Evolutionary conservation across 2,888 invertebrate species (phyloP).

Genomic region (Lycia hirtaria): DNA sequence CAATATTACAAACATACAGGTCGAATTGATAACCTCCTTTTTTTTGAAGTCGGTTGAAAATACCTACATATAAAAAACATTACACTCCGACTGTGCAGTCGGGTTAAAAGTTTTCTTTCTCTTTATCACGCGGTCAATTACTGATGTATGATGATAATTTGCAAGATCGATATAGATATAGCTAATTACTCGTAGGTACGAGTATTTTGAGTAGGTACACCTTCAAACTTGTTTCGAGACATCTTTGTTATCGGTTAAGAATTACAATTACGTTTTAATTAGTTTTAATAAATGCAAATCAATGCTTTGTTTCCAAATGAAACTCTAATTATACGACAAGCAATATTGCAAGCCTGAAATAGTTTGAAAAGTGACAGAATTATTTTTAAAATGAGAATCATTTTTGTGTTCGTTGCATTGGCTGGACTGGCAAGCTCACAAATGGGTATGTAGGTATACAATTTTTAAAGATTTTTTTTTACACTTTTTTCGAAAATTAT

Average conservation of each 20-base stretch:
- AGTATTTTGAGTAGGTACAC: neutral
- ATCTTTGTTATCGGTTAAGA: neutral
- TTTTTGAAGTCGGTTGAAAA: no score
- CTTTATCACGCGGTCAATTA: neutral
- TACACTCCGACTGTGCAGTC: no score
- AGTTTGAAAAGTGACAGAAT: neutral
- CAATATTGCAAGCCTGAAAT: neutral
- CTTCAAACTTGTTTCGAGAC: neutral
- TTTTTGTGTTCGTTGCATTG: conserved; percentile 14
- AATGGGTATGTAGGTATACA: conserved; percentile 22
- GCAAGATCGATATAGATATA: neutral
- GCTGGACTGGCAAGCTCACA: conserved; percentile 19
- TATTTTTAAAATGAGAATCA: conserved; percentile 17
- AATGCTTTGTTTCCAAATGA: neutral
- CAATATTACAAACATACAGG: no score
- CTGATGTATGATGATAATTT: no score
- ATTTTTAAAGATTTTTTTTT: no score
- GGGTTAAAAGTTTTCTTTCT: no score
- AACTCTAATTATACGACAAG: neutral
- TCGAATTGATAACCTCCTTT: no score
- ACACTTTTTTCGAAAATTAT: no score
- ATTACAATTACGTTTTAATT: neutral
- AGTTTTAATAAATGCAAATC: neutral
- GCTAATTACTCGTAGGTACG: neutral
- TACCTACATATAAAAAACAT: no score